Base-by-base conservation (phyloP, 1,140 invertebrate species). In the Capitella teleta region DNA sequence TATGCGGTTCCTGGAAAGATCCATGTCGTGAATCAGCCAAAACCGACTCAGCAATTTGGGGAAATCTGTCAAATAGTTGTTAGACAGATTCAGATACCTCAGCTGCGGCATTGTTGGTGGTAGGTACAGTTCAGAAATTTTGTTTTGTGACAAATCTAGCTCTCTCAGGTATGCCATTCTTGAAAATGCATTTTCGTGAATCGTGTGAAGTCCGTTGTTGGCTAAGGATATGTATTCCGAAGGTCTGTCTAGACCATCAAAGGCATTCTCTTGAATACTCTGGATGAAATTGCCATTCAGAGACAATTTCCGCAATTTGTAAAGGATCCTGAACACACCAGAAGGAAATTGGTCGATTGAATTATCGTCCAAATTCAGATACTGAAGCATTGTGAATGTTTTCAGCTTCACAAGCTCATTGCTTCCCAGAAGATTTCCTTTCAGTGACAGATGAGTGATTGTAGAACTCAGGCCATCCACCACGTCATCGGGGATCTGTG, bases 1-100 rank as follows among this genome's bases (percentile, higher is more conserved):
- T n/a, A 47, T 30, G 6, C 1, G 3, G 16, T 47, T 47, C 5
- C 1, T 8, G 28, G 45, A 47, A n/a, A 47, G 18, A 32, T 47
- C 45, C 26, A 47, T 26, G 16, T 21, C 19, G 32, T 34, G 3
- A 32, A 47, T 47, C 16, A 47, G 32, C 25, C 18, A 8, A 25
- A 47, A 47, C 8, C 25, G 32, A 42, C 43, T 38, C 3, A 38
- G 23, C 12, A 34, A 37, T 5, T 14, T 16, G 2, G 49, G 36
- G 25, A 55, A 32, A 5, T 5, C 18, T 8, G 50, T 40, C 36
- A 55, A 14, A 10, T 28, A 28, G 49, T 55, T 55, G 49, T 53
- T 23, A 8, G 26, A 18, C n/a, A 55, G 50, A 23, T 46, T 25
- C 16, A 55, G 49, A 6, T 28, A 18, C 18, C 48, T 16, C 45